Conservation (phyloP, 2,888 invertebrate species). For the Gastrophysa polygoni region DNA sequence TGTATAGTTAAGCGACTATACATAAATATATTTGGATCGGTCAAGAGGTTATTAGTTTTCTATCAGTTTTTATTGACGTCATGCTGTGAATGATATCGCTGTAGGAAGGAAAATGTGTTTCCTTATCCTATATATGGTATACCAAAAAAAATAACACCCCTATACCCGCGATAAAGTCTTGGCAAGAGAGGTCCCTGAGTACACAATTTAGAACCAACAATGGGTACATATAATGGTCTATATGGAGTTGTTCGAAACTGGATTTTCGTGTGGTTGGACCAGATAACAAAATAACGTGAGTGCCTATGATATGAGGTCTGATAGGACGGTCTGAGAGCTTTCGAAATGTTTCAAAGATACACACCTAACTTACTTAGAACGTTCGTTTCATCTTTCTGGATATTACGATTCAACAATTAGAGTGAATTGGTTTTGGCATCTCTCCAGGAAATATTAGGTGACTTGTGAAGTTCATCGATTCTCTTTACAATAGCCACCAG, state of each 20-base stretch:
- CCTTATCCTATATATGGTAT: not conserved
- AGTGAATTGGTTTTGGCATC: no score
- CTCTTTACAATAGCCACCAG: no score
- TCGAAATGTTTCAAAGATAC: no score
- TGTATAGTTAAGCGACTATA: no score
- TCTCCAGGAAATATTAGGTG: no score
- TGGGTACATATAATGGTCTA: slow-evolving; percentile 18
- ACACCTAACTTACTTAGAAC: no score
- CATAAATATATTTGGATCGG: no score
- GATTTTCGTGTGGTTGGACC: slow-evolving; percentile 19
- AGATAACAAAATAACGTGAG: slow-evolving; percentile 19
- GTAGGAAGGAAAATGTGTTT: not conserved
- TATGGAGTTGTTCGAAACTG: slow-evolving; percentile 20
- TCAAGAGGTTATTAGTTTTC: not conserved
- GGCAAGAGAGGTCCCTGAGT: not conserved
- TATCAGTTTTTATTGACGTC: not conserved
- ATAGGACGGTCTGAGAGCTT: not conserved
- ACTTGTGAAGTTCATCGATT: no score
- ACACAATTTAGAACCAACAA: slow-evolving; percentile 6
- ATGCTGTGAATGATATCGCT: not conserved
- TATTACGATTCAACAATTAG: no score
- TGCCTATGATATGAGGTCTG: not conserved
- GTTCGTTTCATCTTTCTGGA: no score
- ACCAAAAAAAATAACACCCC: not conserved
- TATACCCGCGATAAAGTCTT: not conserved